These are phyloP conservation scores for Tragelaphus buxtoni DNA, from an alignment of 2,113 vertebrate genomes.

Conservation along the genomic window DNA sequence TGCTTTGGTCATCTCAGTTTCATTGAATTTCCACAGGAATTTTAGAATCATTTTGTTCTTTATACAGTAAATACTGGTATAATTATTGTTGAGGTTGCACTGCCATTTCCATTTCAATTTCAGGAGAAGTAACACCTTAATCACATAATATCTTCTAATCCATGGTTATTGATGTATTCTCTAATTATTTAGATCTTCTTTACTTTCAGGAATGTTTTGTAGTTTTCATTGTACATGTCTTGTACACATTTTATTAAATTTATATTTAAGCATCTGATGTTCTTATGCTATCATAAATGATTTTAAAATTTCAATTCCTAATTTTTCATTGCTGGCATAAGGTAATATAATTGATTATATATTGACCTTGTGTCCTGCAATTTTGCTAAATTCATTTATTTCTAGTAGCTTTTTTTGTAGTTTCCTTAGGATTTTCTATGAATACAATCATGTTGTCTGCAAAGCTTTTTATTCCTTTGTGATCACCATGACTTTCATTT, in stretches of 20 bases:
- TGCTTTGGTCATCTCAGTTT: background rate
- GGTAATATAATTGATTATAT: background rate
- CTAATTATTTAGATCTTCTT: background rate
- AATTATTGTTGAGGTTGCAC: background rate
- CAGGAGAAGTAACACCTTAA: background rate
- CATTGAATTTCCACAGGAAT: background rate
- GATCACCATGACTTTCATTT: background rate
- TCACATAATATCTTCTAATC: background rate
- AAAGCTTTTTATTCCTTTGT: background rate
- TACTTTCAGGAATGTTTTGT: background rate
- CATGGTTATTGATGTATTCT: background rate
- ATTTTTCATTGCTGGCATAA: background rate
- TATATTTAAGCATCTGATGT: background rate
- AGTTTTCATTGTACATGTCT: background rate
- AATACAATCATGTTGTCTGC: background rate
- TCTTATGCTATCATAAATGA: background rate
- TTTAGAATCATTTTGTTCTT: background rate
- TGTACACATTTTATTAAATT: background rate
- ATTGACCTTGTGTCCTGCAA: background rate
- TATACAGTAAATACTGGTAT: background rate
- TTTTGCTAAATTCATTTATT: background rate
- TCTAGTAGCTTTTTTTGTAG: background rate
- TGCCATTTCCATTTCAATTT: background rate
- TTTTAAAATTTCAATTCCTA: background rate
- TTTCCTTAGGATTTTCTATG: background rate